phyloP scores from a whole-genome alignment of 2,888 invertebrate species.

The Tholera decimalis region DNA sequence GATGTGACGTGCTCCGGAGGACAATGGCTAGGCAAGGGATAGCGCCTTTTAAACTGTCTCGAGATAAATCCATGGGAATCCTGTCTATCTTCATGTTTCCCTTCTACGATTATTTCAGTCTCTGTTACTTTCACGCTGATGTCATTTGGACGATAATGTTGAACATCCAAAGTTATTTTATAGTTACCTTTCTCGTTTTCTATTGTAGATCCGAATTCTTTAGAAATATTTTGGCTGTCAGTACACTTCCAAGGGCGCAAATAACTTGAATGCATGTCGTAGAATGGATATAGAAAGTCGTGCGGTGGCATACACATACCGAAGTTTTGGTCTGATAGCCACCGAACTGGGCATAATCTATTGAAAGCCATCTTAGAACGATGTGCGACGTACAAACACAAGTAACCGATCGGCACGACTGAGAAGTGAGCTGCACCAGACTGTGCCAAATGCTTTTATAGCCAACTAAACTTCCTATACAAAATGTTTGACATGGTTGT shows the following conservation, averaged over 20 bases:
- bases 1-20: slow-evolving; percentile 72
- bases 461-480: slow-evolving; percentile 62
- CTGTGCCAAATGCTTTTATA: slow-evolving; percentile 74
- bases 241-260: slow-evolving; percentile 73
- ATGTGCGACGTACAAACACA: slow-evolving; percentile 20
- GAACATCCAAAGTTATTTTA: slow-evolving; percentile 93
- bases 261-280: slow-evolving; percentile 66
- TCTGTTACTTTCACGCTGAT: slow-evolving; percentile 93
- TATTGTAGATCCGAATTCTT: slow-evolving; percentile 74
- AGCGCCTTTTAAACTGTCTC: slow-evolving; percentile 86
- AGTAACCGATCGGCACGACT: slow-evolving; percentile 59
- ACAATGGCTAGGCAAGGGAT: slow-evolving; percentile 80
- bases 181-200: slow-evolving; percentile 77
- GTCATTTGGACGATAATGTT: slow-evolving; percentile 93
- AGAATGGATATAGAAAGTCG: slow-evolving; percentile 71
- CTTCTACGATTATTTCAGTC: slow-evolving; percentile 92
- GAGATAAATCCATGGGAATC: slow-evolving; percentile 87
- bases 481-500: slow-evolving; percentile 56
- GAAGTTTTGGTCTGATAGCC: slow-evolving; percentile 59
- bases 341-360: slow-evolving; percentile 63
- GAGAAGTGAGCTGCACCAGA: slow-evolving; percentile 55
- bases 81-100: slow-evolving; percentile 87
- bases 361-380: slow-evolving; percentile 66
- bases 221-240: slow-evolving; percentile 57
- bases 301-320: slow-evolving; percentile 68